Conservation (phyloP, 2,888 invertebrate species). For the Diaprepes abbreviatus region DNA sequence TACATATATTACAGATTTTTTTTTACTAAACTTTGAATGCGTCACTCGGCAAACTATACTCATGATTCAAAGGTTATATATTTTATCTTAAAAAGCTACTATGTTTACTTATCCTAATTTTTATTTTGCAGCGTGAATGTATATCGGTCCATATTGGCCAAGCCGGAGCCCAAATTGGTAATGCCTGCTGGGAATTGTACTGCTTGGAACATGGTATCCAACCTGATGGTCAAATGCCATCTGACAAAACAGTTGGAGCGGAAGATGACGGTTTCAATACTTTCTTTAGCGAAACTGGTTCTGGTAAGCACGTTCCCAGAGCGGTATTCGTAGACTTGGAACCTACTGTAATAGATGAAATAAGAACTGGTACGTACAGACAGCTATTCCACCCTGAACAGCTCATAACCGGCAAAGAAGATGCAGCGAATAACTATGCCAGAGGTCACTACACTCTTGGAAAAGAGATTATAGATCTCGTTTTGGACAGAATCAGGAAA, state of each 20-base stretch:
- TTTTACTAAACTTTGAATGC: too few relatives aligned
- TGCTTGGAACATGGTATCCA: constrained; percentile 92
- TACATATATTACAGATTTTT: too few relatives aligned
- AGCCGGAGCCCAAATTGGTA: constrained; percentile 91
- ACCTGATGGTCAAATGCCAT: constrained; percentile 93
- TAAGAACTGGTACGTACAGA: constrained; percentile 93
- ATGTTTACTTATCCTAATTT: constrained; percentile 1
- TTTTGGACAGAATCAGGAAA: constrained; percentile 74
- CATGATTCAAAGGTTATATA: too few relatives aligned
- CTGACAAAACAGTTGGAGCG: constrained; percentile 78
- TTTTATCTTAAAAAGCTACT: too few relatives aligned
- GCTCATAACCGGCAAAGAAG: constrained; percentile 88
- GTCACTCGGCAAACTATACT: too few relatives aligned
- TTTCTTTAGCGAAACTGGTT: constrained; percentile 94
- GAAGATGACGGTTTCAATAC: constrained; percentile 97
- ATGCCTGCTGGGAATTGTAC: constrained; percentile 91
- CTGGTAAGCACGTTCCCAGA: constrained; percentile 95
- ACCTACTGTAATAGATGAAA: constrained; percentile 96
- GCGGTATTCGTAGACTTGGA: constrained; percentile 96
- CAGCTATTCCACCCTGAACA: constrained; percentile 91
- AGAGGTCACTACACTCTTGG: constrained; percentile 98
- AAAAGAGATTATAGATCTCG: constrained; percentile 92
- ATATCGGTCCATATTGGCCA: constrained; percentile 85
- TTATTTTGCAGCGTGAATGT: constrained; percentile 78
- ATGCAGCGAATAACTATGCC: constrained; percentile 98